phyloP scores from a whole-genome alignment of 2,888 invertebrate species.

The Agrilus cyanescens region DNA sequence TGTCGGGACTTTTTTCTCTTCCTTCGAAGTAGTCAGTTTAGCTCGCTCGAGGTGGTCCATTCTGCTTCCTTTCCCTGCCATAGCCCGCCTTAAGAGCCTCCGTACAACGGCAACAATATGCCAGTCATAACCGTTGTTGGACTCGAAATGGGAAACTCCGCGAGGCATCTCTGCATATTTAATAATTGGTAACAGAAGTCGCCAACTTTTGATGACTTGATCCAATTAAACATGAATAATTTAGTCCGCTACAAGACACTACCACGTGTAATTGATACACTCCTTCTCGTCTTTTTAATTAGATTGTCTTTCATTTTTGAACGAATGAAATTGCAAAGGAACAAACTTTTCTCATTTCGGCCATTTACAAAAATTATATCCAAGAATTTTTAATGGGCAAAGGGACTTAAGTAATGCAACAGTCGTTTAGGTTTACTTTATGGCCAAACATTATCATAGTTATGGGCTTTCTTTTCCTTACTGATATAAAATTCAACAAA shows the following conservation, averaged over 20 bases:
- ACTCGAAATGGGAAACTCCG: slow-evolving; percentile 34
- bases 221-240: slow-evolving; percentile 38
- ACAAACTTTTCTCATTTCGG: no score
- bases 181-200: slow-evolving; percentile 36
- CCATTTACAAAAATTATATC: no score
- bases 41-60: slow-evolving; percentile 10
- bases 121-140: slow-evolving; percentile 31
- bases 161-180: slow-evolving; percentile 34
- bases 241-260: slow-evolving; percentile 31
- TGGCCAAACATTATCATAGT: no score
- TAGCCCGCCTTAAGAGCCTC: slow-evolving; percentile 22
- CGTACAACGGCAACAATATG: slow-evolving; percentile 28
- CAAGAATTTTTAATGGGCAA: no score
- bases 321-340: no score
- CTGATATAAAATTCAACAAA: no score
- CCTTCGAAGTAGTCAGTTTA: slow-evolving; percentile 14
- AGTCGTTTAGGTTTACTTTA: no score
- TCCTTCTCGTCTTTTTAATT: slow-evolving; percentile 23
- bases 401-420: no score
- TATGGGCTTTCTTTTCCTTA: no score
- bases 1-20: slow-evolving; percentile 15
- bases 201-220: slow-evolving; percentile 36
- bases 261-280: slow-evolving; percentile 35
- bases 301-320: slow-evolving; percentile 17
- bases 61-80: slow-evolving; percentile 13